Evolutionary conservation across 2,888 invertebrate species (phyloP), one percentile per base, ranked within the genome.

Genomic region (Dorcus hopei): DNA sequence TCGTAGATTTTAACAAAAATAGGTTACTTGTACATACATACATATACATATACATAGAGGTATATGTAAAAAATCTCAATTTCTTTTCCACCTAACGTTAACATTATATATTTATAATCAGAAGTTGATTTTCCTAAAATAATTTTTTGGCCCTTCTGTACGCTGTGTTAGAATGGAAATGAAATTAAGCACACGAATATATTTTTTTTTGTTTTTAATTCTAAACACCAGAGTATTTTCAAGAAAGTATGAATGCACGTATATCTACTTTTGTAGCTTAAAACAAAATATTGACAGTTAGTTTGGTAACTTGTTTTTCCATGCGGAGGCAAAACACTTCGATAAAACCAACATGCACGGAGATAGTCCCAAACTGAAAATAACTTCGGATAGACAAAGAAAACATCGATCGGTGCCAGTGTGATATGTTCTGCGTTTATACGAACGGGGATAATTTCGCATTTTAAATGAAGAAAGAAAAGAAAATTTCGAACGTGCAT

Each of bases 151-250:
- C 59, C 58, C 59, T 50, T 59, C 51, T 51, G 33, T 43, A 51
- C 43, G 41, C 33, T 39, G 42, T 33, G 59, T 59, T 59, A 59
- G 40, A 56, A 59, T 59, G 59, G 59, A 59, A 59, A 59, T 59
- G 59, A 59, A 59, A 59, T 59, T 45, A 59, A 59, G 59, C 55
- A 59, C 59, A 55, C 51, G 38, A 49, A 51, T 47, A 43, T 50
- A 9, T 53, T 58, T 39, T 41, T 19, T 19, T 19, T 19, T 19
- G 19, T 19, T 19, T 41, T 49, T 43, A 59, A 49, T 49, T 49
- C 49, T 53, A 59, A 59, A 57, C 53, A 57, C 57, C 56, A 51
- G 53, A 60, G 26, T 57, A 57, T 56, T 57, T 19, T 60, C 48
- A 52, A 53, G 53, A 56, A 59, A 57, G 57, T 45, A 56, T 57